These are phyloP conservation scores for Silurus meridionalis DNA, from an alignment of 2,113 vertebrate species.

Conservation along the genomic window DNA sequence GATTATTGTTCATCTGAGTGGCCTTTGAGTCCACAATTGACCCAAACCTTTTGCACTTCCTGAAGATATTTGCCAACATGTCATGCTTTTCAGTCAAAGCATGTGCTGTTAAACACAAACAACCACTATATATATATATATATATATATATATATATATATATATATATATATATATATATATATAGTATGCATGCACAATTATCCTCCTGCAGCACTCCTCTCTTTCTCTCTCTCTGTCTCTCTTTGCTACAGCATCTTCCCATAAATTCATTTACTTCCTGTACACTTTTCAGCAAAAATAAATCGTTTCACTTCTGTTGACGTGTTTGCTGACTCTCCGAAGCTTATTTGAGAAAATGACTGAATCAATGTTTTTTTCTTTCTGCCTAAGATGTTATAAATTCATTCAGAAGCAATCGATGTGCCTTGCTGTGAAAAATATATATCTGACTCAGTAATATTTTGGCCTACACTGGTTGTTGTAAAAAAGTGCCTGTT, in stretches of 20 bases:
- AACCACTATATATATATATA: too few relatives aligned
- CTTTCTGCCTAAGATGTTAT: conserved; percentile 52
- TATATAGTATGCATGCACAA: not conserved
- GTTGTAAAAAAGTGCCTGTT: not conserved
- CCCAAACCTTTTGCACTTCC: conserved; percentile 3
- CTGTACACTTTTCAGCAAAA: not conserved
- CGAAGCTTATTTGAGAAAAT: conserved; percentile 16
- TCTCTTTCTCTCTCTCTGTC: not conserved
- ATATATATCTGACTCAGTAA: conserved; percentile 17
- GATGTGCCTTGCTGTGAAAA: not conserved
- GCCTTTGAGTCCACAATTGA: not conserved
- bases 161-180: not conserved
- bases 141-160: too few relatives aligned
- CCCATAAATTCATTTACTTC: conserved; percentile 28
- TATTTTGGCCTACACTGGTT: conserved; percentile 13
- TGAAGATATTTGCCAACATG: conserved; percentile 36
- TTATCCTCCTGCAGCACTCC: conserved; percentile 6
- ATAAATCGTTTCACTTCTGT: conserved; percentile 38
- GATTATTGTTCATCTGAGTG: conserved; percentile 33
- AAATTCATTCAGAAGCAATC: conserved; percentile 33
- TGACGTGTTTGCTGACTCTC: conserved; percentile 44
- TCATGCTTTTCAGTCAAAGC: conserved; percentile 1
- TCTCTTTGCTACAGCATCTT: not conserved
- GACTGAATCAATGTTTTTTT: conserved; percentile 58
- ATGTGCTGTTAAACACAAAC: not conserved